Conservation (phyloP, 1,140 invertebrate genomes). For the Sminthurinus signatus region DNA sequence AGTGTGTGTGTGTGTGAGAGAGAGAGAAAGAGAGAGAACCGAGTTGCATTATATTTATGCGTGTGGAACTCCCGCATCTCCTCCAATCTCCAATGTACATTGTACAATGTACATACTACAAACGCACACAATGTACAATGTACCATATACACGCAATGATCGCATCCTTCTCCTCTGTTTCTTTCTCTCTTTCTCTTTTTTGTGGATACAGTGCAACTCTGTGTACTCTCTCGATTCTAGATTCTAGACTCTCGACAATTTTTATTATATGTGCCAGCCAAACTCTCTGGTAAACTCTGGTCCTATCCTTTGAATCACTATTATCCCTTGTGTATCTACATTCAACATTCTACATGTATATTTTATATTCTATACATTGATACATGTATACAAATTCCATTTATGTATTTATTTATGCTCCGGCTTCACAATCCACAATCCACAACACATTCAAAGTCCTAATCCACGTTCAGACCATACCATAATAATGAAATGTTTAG, state of each 20-base stretch:
- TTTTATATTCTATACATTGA: not conserved
- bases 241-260: too few species aligned
- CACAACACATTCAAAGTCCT: too few species aligned
- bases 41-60: slow-evolving; percentile 12
- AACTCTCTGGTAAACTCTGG: too few species aligned
- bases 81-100: too few species aligned
- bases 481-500: slow-evolving; percentile 17
- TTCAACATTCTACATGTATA: not conserved
- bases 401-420: not conserved
- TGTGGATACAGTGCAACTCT: not conserved
- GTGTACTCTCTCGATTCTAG: too few species aligned
- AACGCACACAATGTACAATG: too few species aligned
- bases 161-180: not conserved
- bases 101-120: too few species aligned
- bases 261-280: too few species aligned
- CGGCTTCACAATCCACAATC: not conserved
- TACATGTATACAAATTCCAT: too few species aligned
- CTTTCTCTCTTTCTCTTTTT: not conserved
- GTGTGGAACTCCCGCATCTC: slow-evolving; percentile 8
- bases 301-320: too few species aligned
- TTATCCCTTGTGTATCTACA: not conserved
- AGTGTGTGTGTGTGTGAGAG: too few species aligned
- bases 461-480: not conserved
- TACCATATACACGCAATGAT: not conserved
- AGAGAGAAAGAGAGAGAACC: too few species aligned